Evolutionary conservation across 1,140 invertebrate species (phyloP), one percentile per base, ranked within the genome.

Genomic region (Globodera rostochiensis): DNA sequence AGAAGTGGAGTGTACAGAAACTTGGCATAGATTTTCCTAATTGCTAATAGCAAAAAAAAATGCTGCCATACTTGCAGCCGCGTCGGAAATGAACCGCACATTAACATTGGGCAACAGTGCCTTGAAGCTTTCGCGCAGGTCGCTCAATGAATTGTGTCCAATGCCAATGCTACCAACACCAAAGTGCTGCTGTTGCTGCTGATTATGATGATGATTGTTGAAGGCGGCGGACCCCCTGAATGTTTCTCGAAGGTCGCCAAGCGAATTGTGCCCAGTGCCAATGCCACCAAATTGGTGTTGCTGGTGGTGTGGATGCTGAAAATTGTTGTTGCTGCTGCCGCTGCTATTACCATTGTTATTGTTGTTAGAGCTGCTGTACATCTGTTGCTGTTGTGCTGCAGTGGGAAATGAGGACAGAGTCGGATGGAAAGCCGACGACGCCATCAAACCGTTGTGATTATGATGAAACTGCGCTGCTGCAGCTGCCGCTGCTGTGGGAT

Each of bases 31-130:
- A 36, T 36, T 36, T 36, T 36, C 36, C 36, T 36, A 36, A 36
- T 36, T 36, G n/a, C 36, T 3, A 36, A 36, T 36, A 3, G 36
- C 36, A 36, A 36, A 0, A 36, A 36, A 36, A 36, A 36, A 36
- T 36, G 7, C 67, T 46, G 1, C 25, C 36, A 80, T 64, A 82
- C n/a, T 47, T 78, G 11, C 13, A 80, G 74, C 80, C 36, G 53
- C 57, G 8, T 77, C 67, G 19, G 82, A 83, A 4, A 82, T 64
- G 74, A 87, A 87, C 6, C 81, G 80, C 11, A 87, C 86, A 73
- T 87, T 87, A 9, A 87, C 86, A 80, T 87, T 87, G 8, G 86
- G 86, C n/a, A 87, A 71, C 66, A 87, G 21, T 0, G 86, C 86
- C 64, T 84, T 87, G 78, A 86, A 83, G 11, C 69, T 82, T 36